These are phyloP conservation scores for Toxotes chatareus DNA, from an alignment of 2,113 vertebrate genomes.

Conservation along the genomic window DNA sequence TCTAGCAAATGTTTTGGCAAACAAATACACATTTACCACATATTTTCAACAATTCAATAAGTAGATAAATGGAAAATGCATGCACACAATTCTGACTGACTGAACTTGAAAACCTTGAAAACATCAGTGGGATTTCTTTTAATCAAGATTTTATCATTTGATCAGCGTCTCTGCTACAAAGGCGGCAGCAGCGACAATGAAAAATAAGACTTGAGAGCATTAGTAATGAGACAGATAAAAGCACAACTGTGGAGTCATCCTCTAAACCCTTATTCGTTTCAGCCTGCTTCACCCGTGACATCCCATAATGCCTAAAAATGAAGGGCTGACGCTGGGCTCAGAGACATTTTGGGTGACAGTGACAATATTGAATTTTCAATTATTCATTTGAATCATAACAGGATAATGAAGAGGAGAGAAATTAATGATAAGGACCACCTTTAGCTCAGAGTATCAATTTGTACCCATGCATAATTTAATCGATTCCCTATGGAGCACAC, in stretches of 20 bases:
- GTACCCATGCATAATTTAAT: slow-evolving; percentile 78
- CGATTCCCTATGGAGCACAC: slow-evolving; percentile 57
- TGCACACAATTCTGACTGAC: background rate
- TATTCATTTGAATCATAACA: slow-evolving; percentile 73
- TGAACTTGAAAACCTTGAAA: no score
- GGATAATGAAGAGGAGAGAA: slow-evolving; percentile 67
- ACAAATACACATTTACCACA: background rate
- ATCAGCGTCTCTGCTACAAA: slow-evolving; percentile 26
- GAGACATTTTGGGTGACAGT: slow-evolving; percentile 49
- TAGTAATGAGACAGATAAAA: slow-evolving; percentile 45
- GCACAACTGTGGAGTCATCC: background rate
- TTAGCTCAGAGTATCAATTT: slow-evolving; percentile 72
- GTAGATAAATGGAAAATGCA: background rate
- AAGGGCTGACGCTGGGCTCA: background rate
- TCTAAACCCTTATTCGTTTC: background rate
- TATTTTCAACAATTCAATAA: background rate
- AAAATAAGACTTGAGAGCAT: slow-evolving; percentile 52
- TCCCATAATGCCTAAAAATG: slow-evolving; percentile 21
- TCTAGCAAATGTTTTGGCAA: no score
- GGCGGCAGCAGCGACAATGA: slow-evolving; percentile 15
- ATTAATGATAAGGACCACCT: slow-evolving; percentile 71
- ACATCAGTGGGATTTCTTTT: slow-evolving; percentile 45
- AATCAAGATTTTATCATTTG: slow-evolving; percentile 54
- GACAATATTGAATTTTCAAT: slow-evolving; percentile 50
- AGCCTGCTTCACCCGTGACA: background rate